Evolutionary conservation across 2,113 vertebrate genomes (phyloP).

Genomic region (Strigops habroptila): DNA sequence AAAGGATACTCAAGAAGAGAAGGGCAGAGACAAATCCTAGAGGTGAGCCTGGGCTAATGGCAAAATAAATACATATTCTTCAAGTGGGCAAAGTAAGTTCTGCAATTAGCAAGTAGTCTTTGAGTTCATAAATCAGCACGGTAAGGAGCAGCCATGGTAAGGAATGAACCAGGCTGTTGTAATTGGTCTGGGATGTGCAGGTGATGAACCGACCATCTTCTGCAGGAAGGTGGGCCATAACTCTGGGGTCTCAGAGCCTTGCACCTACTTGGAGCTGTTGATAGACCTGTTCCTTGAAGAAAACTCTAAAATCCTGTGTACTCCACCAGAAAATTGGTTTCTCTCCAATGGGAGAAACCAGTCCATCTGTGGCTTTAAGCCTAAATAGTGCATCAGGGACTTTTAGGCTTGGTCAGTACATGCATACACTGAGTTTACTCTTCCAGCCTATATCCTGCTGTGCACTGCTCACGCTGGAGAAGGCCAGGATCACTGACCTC

Average conservation of each 20-base stretch:
- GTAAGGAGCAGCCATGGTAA: rapidly evolving
- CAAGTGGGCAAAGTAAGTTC: not conserved
- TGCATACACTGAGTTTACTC: not conserved
- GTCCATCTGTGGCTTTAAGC: not conserved
- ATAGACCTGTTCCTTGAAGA: not conserved
- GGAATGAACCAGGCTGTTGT: not conserved
- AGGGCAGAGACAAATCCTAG: not conserved
- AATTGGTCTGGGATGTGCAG: not conserved
- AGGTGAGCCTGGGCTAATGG: not conserved
- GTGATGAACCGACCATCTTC: not conserved
- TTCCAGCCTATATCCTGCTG: not conserved
- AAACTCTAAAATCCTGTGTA: not conserved
- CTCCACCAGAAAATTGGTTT: no score
- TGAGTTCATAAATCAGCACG: not conserved
- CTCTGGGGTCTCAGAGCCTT: not conserved
- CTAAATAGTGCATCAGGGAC: not conserved
- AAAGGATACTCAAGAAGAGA: not conserved
- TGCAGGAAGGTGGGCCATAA: not conserved
- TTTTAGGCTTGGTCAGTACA: not conserved
- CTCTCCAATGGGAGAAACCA: not conserved
- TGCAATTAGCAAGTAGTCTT: not conserved
- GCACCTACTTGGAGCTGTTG: not conserved
- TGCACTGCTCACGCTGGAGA: not conserved
- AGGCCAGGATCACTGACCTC: not conserved
- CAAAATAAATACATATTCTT: not conserved